These are phyloP conservation scores for Tryphoninae sp. DNA, from an alignment of 2,888 invertebrate species.

Conservation along the genomic window DNA sequence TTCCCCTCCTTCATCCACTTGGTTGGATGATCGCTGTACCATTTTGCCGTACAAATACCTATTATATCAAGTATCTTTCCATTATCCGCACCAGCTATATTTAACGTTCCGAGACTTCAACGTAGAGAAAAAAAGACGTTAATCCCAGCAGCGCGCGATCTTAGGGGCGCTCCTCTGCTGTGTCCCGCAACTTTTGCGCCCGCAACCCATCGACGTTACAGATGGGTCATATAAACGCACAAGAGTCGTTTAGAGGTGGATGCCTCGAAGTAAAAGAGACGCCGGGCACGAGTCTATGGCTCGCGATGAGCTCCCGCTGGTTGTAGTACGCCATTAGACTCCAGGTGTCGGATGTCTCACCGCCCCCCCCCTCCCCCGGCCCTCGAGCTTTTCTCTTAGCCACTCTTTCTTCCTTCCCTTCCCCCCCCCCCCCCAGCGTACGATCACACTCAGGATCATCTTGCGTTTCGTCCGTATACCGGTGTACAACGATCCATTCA, in stretches of 20 bases:
- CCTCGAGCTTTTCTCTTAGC: constrained; percentile 47
- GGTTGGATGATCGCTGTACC: neutral
- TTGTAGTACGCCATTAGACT: constrained; percentile 74
- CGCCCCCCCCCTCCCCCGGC: constrained; percentile 66
- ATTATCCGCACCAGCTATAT: constrained; percentile 51
- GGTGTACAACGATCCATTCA: constrained; percentile 39
- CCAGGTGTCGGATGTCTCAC: constrained; percentile 78
- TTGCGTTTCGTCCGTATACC: constrained; percentile 42
- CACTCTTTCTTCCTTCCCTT: constrained; percentile 47
- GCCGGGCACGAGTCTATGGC: constrained; percentile 18
- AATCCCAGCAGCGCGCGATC: constrained; percentile 49
- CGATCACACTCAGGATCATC: constrained; percentile 75
- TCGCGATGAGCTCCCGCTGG: constrained; percentile 28
- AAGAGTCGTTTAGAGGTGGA: constrained; percentile 70
- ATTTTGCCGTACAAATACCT: neutral
- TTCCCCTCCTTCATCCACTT: neutral
- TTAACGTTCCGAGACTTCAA: constrained; percentile 25
- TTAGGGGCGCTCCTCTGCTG: constrained; percentile 8
- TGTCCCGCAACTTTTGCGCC: constrained; percentile 64
- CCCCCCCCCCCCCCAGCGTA: constrained; percentile 57
- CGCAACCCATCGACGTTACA: constrained; percentile 66
- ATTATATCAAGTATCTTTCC: constrained; percentile 46
- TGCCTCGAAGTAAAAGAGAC: constrained; percentile 55
- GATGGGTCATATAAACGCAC: constrained; percentile 70
- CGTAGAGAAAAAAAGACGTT: constrained; percentile 51